Base-by-base conservation (phyloP, 2,888 invertebrate genomes). In the Andrena camellia region DNA sequence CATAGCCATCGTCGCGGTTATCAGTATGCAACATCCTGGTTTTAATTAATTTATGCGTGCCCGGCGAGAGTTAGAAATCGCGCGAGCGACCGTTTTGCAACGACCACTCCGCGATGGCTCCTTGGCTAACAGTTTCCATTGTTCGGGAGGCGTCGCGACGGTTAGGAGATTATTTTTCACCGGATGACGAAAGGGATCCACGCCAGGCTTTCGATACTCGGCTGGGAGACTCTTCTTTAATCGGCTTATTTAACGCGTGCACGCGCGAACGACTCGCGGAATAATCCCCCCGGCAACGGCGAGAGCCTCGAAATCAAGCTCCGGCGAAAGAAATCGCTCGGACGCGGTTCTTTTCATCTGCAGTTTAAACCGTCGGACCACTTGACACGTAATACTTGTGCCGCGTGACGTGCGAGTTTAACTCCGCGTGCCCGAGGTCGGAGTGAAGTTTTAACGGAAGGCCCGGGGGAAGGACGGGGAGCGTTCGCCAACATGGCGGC, bases 21-120 rank as follows among this genome's bases (percentile, higher is more conserved):
- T 68, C 57, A n/a, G 31, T 20, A 23, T 17, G 60, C 68, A 83
- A 71, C 71, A 83, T 83, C 80, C 82, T 71, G 68, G 20, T 69
- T 76, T 76, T 83, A 81, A 83, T 83, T 72, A 83, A 81, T 64
- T 64, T 50, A 63, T 52, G 57, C 23, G 13, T 23, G 48, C 73
- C 0, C n/a, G 26, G 57, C 48, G 33, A 50, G 10, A 54, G 42
- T 60, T 60, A 33, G 70, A 60, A 67, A 71, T 71, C 35, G 50
- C 48, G 29, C 5, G 13, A 31, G 17, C 26, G 10, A 13, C 8
- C 23, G 52, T 71, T 76, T 81, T 68, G 54, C 54, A 68, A 59
- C 54, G 29, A 50, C 70, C 70, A 52, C 63, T 81, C 57, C 68
- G 26, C 48, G 26, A 10, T 31, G 42, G 42, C 29, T 69, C 26